Percentiles rank a stretch among this genome's conserved stretches.
Evolutionary conservation across 2,797 vertebrate genomes (phyloP).

Genomic region (Gymnocypris eckloni): DNA sequence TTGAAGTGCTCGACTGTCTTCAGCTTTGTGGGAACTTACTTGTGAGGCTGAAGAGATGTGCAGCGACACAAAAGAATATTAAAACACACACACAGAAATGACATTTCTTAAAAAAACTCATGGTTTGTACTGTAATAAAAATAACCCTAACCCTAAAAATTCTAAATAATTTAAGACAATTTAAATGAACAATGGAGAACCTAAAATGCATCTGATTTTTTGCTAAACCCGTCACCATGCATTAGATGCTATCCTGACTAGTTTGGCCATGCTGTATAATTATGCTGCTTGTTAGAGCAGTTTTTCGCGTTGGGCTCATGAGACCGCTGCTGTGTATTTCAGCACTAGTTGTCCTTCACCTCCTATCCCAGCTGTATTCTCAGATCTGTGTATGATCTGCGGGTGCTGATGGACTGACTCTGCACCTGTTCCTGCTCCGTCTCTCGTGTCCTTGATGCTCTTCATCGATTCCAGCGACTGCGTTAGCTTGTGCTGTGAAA

Average conservation of each 20-base stretch:
- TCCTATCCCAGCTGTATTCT: conserved; percentile 12
- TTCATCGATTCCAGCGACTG: conserved; percentile 72
- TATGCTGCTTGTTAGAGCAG: background rate
- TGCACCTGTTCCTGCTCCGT: conserved; percentile 14
- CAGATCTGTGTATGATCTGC: conserved; percentile 2
- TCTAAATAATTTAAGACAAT: no score
- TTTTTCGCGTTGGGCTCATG: background rate
- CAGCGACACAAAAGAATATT: no score
- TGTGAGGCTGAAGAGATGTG: no score
- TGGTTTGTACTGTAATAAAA: no score
- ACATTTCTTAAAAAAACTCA: no score
- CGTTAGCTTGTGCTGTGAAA: conserved; percentile 49
- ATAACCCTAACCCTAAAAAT: no score
- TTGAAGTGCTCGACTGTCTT: no score
- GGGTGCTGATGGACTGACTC: conserved; percentile 9
- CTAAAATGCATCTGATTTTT: background rate
- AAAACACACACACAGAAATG: no score
- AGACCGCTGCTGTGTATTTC: background rate
- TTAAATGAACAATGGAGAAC: background rate
- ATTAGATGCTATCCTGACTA: background rate
- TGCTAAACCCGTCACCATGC: background rate
- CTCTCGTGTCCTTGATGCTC: conserved; percentile 66
- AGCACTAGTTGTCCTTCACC: conserved; percentile 1
- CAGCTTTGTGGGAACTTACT: no score
- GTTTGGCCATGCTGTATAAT: background rate